Evolutionary conservation across 2,888 invertebrate species (phyloP), one percentile per base, ranked within the genome.

Genomic region (Apotomis turbidana): DNA sequence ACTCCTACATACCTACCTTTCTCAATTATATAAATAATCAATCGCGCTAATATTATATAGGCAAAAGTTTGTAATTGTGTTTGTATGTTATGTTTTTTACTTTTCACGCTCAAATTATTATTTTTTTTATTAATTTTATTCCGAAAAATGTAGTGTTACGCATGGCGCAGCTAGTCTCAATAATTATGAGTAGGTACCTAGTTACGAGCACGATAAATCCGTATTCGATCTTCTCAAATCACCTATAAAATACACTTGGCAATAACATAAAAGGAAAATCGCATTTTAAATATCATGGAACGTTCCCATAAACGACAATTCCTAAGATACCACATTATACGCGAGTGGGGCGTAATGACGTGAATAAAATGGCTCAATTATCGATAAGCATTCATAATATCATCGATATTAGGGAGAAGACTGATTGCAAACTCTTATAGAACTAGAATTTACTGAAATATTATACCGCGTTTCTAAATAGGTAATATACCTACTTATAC

Each of bases 311-410:
- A 71, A 51, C 61, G 71, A 13, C 71, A 71, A 71, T 67, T 71
- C 67, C 61, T 68, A 15, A 67, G 67, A 67, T 71, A 71, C 61
- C 67, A 61, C 71, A 71, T 71, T 67, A 71, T 62, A 46, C 64
- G 57, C 67, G 67, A 68, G 66, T 46, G 58, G n/a, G 51, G 71
- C 61, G 61, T 71, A 71, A 71, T 76, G 77, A 78, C 75, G 74
- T 69, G 73, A 76, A 79, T 80, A 9, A 71, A 82, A 81, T 80
- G 81, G 78, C 80, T 74, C 81, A 78, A 81, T 85, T 82, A 83
- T 77, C 81, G 83, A 83, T 81, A 83, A 81, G 80, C 79, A 59
- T 74, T 72, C 72, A 74, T 78, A 78, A 51, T 57, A 57, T 66
- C 55, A 80, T 71, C 68, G 74, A 36, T 74, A 74, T 77, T 61